These are phyloP conservation scores for Amia ocellicauda DNA, from an alignment of 2,113 vertebrate genomes.

Conservation along the genomic window DNA sequence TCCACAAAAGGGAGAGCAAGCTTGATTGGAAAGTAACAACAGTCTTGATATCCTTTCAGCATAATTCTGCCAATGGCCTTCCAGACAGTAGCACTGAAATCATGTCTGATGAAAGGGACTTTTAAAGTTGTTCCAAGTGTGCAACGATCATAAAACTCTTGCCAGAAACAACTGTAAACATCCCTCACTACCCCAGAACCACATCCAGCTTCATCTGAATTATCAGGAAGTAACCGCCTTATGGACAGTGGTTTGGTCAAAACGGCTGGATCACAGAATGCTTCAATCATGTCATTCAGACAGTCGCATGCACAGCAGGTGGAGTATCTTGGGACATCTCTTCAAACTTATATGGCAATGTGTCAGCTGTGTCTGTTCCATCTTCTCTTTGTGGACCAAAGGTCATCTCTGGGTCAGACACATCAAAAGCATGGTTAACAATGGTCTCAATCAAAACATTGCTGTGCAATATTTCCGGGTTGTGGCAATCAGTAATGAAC, in stretches of 20 bases:
- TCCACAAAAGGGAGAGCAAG: constrained; percentile 22
- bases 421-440: too few relatives aligned
- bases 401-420: too few relatives aligned
- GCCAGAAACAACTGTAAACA: constrained; percentile 28
- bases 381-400: too few relatives aligned
- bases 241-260: constrained; percentile 19
- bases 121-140: constrained; percentile 23
- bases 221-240: constrained; percentile 26
- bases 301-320: constrained; percentile 1
- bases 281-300: constrained; percentile 24
- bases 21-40: constrained; percentile 28
- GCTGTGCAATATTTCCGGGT: too few relatives aligned
- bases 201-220: constrained; percentile 24
- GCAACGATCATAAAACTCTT: too few relatives aligned
- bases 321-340: not conserved
- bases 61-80: constrained; percentile 29
- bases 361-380: constrained; percentile 11
- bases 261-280: constrained; percentile 26
- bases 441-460: too few relatives aligned
- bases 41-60: constrained; percentile 29
- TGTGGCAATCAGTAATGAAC: too few relatives aligned
- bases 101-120: constrained; percentile 26
- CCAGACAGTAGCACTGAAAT: constrained; percentile 32
- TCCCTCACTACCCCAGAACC: constrained; percentile 30
- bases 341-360: constrained; percentile 2